A percentile compares a stretch with the other conserved stretches of the same genome.
These are phyloP conservation scores for Drosophila stalkeri DNA, from an alignment of 2,888 invertebrate genomes.

Conservation along the genomic window DNA sequence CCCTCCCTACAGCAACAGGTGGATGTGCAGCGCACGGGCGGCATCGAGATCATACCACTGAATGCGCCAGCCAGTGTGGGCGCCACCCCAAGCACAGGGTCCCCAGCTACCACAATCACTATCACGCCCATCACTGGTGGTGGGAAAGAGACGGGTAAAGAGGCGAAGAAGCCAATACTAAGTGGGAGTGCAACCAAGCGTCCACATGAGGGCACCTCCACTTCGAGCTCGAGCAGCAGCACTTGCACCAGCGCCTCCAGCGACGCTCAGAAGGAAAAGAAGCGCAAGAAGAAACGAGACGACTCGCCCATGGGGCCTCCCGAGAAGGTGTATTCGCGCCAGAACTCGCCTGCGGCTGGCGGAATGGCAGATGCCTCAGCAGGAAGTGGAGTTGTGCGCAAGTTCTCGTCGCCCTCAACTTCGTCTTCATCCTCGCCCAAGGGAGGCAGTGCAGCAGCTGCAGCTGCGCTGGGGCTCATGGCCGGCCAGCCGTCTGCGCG, in stretches of 20 bases:
- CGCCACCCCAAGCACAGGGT: conserved; percentile 86
- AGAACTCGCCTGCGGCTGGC: conserved; percentile 84
- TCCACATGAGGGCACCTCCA: conserved; percentile 57
- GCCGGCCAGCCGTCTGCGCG: conserved; percentile 79
- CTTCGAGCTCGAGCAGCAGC: conserved; percentile 36
- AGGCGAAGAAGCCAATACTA: conserved; percentile 49
- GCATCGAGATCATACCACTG: conserved; percentile 94
- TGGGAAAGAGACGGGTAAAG: conserved; percentile 58
- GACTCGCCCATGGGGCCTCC: conserved; percentile 89
- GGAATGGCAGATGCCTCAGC: conserved; percentile 86
- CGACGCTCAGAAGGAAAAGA: conserved; percentile 87
- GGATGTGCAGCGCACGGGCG: conserved; percentile 80
- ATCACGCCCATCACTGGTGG: conserved; percentile 90
- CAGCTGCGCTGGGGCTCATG: conserved; percentile 50
- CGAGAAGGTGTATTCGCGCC: conserved; percentile 90
- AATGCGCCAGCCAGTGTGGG: conserved; percentile 84
- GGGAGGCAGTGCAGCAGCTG: conserved; percentile 62
- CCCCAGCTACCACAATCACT: conserved; percentile 91
- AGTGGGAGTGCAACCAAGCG: conserved; percentile 55
- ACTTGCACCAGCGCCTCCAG: conserved; percentile 30
- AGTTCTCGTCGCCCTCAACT: conserved; percentile 88
- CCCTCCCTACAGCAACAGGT: conserved; percentile 35
- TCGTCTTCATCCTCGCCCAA: conserved; percentile 84
- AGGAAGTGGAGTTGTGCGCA: conserved; percentile 86
- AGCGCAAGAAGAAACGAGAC: conserved; percentile 91